Evolutionary conservation across 2,888 invertebrate genomes (phyloP).

Genomic region (Steromphala cineraria): DNA sequence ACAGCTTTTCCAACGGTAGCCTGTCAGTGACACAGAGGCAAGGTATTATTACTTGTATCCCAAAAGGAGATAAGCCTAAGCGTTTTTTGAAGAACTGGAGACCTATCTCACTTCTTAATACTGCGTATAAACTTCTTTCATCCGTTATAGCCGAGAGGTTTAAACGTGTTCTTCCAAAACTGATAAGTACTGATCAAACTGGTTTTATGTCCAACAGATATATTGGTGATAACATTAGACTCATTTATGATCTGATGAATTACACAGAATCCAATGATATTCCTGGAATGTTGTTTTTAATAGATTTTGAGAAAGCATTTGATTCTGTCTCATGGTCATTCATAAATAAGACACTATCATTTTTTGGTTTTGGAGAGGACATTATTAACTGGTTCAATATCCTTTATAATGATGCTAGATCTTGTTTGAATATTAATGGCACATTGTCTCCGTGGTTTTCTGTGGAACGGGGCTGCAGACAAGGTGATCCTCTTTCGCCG

Average conservation of each 20-base stretch:
- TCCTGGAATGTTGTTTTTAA: conserved; percentile 19
- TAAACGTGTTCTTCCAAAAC: conserved; percentile 5
- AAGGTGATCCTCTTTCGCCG: not conserved
- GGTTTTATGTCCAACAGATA: conserved; percentile 13
- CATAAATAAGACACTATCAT: conserved; percentile 21
- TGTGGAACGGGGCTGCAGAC: not conserved
- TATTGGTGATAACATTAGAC: conserved; percentile 28
- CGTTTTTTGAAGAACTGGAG: conserved; percentile 29
- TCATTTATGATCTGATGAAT: conserved; percentile 29
- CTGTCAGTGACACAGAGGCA: conserved; percentile 31
- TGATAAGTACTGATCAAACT: conserved; percentile 27
- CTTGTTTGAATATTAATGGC: not conserved
- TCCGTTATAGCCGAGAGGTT: conserved; percentile 25
- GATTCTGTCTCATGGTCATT: conserved; percentile 29
- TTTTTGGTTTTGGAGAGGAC: conserved; percentile 27
- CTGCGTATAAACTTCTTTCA: conserved; percentile 30
- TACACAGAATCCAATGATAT: conserved; percentile 26
- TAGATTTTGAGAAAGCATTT: conserved; percentile 38
- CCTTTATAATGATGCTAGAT: conserved; percentile 21
- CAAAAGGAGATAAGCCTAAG: too few relatives aligned
- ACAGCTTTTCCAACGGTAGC: conserved; percentile 14
- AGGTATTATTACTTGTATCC: conserved; percentile 35
- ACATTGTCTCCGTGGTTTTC: not conserved
- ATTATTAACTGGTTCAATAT: conserved; percentile 25
- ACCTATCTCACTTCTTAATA: conserved; percentile 18